phyloP scores from a whole-genome alignment of 2,797 vertebrate genomes.

The Tiaroga cobitis region DNA sequence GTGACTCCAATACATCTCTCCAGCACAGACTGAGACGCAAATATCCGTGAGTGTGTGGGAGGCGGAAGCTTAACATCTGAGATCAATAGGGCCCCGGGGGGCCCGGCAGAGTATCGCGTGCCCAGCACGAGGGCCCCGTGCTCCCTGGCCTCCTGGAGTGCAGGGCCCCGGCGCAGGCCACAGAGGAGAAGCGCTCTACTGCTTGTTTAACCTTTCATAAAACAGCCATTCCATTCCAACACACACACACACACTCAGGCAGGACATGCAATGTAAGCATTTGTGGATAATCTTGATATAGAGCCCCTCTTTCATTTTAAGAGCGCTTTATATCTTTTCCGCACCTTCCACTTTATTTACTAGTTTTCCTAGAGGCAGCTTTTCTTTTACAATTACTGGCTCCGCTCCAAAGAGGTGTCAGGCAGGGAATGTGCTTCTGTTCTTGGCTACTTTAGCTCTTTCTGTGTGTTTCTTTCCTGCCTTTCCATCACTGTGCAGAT shows the following conservation, averaged over 20 bases:
- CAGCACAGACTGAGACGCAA: conserved; percentile 45
- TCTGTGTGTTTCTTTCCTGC: background rate
- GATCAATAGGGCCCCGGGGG: conserved; percentile 44
- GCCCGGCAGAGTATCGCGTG: conserved; percentile 10
- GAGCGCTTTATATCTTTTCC: conserved; percentile 37
- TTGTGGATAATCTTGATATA: conserved; percentile 31
- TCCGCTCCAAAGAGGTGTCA: conserved; percentile 18
- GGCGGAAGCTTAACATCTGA: conserved; percentile 41
- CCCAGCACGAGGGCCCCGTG: conserved; percentile 34
- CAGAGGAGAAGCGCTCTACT: background rate
- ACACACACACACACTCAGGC: background rate
- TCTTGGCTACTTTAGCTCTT: conserved; percentile 15
- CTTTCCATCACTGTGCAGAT: conserved; percentile 8
- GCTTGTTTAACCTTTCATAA: conserved; percentile 35
- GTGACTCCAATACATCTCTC: conserved; percentile 24
- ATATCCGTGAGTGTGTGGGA: conserved; percentile 47
- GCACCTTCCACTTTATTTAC: conserved; percentile 40
- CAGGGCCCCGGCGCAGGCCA: background rate
- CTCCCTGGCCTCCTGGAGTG: conserved; percentile 23
- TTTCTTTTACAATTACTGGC: conserved; percentile 42
- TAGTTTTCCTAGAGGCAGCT: conserved; percentile 44
- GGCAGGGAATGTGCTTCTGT: background rate
- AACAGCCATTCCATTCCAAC: conserved; percentile 4
- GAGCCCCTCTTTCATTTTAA: conserved; percentile 42
- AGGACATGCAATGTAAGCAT: conserved; percentile 45